phyloP scores from a whole-genome alignment of 2,113 vertebrate species.

The Donacobius atricapilla region DNA sequence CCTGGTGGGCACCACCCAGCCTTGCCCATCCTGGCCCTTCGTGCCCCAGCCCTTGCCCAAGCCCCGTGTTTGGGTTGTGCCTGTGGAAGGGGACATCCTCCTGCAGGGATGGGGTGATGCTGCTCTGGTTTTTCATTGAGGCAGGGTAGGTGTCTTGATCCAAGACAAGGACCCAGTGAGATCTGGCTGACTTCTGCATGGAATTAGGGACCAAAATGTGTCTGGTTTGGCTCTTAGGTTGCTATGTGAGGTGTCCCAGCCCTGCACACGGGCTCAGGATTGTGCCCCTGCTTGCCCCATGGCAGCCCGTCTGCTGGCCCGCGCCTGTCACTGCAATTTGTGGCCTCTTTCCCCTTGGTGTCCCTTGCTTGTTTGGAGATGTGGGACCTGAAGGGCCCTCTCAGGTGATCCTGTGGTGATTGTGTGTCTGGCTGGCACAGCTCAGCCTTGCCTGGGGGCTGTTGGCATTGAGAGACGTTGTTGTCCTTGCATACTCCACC shows the following conservation, averaged over 20 bases:
- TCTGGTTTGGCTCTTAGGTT: background rate
- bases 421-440: background rate
- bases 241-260: background rate
- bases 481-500: background rate
- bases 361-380: background rate
- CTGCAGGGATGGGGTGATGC: background rate
- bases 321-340: fast-evolving
- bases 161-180: background rate
- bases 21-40: background rate
- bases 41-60: background rate
- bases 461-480: fast-evolving
- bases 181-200: fast-evolving
- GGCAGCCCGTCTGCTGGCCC: background rate
- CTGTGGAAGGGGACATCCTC: background rate
- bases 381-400: background rate
- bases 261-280: fast-evolving
- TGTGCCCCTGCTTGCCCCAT: fast-evolving
- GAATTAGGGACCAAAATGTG: background rate
- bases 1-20: background rate
- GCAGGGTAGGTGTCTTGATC: background rate
- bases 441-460: background rate
- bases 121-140: background rate
- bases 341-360: background rate
- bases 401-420: background rate
- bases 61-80: background rate